These are phyloP conservation scores for Bagarius yarrelli DNA, from an alignment of 2,113 vertebrate genomes.

Conservation along the genomic window DNA sequence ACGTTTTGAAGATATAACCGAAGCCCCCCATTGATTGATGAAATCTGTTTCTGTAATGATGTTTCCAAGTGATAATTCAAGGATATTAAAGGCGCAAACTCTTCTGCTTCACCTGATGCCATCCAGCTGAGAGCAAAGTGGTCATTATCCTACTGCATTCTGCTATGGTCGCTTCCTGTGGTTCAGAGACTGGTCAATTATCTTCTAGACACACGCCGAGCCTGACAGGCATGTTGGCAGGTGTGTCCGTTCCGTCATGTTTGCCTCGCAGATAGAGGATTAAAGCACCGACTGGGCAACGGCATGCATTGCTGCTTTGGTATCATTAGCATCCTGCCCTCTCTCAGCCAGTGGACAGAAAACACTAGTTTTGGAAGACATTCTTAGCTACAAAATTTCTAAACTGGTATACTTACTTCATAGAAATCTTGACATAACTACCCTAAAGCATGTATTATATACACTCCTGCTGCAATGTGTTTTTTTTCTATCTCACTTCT, in stretches of 20 bases:
- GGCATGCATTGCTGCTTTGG: constrained; percentile 56
- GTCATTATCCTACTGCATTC: constrained; percentile 65
- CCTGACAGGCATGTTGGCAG: constrained; percentile 72
- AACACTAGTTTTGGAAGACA: constrained; percentile 28
- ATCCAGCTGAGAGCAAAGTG: constrained; percentile 66
- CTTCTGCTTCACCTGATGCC: constrained; percentile 57
- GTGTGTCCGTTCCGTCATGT: constrained; percentile 67
- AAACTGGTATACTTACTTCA: not conserved
- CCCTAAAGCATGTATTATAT: not conserved
- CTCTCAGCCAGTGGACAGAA: constrained; percentile 18
- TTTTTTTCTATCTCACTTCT: not conserved
- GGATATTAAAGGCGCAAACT: constrained; percentile 62
- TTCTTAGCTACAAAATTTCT: not conserved
- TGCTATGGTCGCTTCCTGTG: constrained; percentile 48
- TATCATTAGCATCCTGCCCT: constrained; percentile 25
- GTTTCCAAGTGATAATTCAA: constrained; percentile 60
- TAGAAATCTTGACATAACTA: not conserved
- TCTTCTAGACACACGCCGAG: constrained; percentile 57
- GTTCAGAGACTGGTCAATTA: constrained; percentile 68
- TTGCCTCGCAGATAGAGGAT: constrained; percentile 65
- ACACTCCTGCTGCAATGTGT: not conserved
- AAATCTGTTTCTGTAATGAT: constrained; percentile 56
- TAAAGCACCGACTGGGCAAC: constrained; percentile 61
- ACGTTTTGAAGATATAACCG: constrained; percentile 31
- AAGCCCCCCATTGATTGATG: constrained; percentile 55